Evolutionary conservation across 2,888 invertebrate species (phyloP), one percentile per base, ranked within the genome.

Genomic region (Drosophila infuscata): DNA sequence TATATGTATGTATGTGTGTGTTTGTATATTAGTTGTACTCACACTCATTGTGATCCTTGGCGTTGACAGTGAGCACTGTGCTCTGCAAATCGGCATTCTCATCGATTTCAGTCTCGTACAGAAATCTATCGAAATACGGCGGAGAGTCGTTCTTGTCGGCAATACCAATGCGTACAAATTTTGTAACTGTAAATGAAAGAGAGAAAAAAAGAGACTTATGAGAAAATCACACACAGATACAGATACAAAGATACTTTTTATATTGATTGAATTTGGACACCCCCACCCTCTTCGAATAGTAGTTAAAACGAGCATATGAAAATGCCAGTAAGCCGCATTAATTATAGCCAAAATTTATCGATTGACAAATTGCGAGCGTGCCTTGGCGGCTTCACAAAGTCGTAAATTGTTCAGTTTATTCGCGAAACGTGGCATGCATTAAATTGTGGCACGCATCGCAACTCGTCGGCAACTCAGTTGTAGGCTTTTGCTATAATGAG

Each of bases 61-160:
- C 99, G 95, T 98, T 98, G 95, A 99, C 98, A 87, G 98, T 98
- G 94, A 99, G 97, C 53, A 98, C 98, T 75, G 98, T 98, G 94
- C 98, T 98, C 92, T 98, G 98, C 92, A 98, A 97, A 92, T 98
- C 98, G 94, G 98, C 98, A 96, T 98, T 98, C 93, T 98, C 99
- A 94, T 98, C 98, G 92, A 99, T 98, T 94, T 98, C 98, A 92
- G 99, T 98, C 94, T 98, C 97, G 94, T 98, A 98, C 91, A 98
- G 95, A 92, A 96, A 97, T 94, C 98, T 98, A 95, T 98, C 98
- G 94, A 99, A 99, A 94, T 97, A 98, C 85, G 99, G 99, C 79
- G 98, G 98, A 94, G 99, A 99, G 95, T 99, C 99, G 96, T 99
- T 99, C 95, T 98, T 98, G 94, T 99, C 99, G 89, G 98, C 98